phyloP scores from a whole-genome alignment of 2,113 vertebrate genomes.

The Meles meles region DNA sequence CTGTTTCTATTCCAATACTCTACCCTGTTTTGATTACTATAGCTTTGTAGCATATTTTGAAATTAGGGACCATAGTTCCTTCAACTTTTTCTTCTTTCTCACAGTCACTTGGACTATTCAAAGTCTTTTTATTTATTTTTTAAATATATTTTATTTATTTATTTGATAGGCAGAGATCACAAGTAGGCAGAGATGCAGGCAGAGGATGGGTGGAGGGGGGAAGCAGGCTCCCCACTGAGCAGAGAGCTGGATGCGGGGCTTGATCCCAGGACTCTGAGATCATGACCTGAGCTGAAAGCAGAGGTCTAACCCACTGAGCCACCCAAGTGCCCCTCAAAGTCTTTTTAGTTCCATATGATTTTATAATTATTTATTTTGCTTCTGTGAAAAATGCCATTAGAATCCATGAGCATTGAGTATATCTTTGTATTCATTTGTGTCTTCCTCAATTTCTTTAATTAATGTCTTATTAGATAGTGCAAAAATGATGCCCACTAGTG shows the following conservation, averaged over 20 bases:
- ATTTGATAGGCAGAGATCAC: too few relatives aligned
- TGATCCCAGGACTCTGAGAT: too few relatives aligned
- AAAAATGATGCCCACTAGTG: background rate
- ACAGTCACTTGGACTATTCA: background rate
- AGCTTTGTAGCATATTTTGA: background rate
- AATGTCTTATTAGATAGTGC: background rate
- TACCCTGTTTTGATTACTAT: background rate
- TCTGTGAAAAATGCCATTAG: background rate
- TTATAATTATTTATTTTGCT: background rate
- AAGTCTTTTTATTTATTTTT: background rate
- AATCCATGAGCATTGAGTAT: background rate
- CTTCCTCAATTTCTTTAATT: background rate
- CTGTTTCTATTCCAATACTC: background rate
- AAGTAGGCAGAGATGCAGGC: too few relatives aligned
- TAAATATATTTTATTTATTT: too few relatives aligned
- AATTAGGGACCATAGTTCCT: background rate
- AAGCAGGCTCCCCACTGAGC: too few relatives aligned
- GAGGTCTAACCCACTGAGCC: too few relatives aligned
- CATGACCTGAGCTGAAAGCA: too few relatives aligned
- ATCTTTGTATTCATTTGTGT: background rate
- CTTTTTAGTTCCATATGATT: background rate
- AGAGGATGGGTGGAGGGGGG: too few relatives aligned
- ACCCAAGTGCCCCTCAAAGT: too few relatives aligned
- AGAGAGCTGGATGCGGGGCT: too few relatives aligned
- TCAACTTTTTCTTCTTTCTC: background rate